Evolutionary conservation across 2,888 invertebrate species (phyloP), one percentile per base, ranked within the genome.

Genomic region (Phortica magna): DNA sequence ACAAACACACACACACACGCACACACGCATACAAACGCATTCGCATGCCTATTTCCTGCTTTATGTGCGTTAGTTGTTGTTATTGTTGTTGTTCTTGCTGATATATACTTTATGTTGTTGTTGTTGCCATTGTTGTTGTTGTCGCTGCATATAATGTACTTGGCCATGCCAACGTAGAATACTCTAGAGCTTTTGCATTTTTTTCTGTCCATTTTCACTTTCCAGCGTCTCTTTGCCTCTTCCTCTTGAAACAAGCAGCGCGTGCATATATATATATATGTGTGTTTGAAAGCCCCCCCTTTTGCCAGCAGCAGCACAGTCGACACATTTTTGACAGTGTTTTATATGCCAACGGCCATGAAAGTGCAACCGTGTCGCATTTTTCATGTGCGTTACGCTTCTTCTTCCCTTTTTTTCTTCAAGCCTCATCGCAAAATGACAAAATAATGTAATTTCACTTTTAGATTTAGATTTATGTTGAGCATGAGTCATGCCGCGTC

Each of bases 101-200:
- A n/a, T n/a, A n/a, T n/a, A 14, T 73, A n/a, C 59, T 77, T 64
- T 43, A 70, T 39, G 76, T 67, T n/a, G 61, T 41, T 73, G 77
- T 65, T 75, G 77, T 79, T 76, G 74, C 77, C 76, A 68, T 76
- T 77, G 31, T 64, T 73, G 64, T 12, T 68, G 48, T 48, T 57
- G 43, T 57, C 59, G 74, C 64, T 88, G 88, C 88, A 88, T 87
- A 88, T 87, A 88, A 87, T 88, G 88, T 87, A 87, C 85, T 79
- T 83, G 82, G 77, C 57, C 48, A 61, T 31, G 31, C 31, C 31
- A 31, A 55, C 31, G 70, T 4, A n/a, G 12, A 67, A 55, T 86
- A 82, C 83, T 85, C 88, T 80, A 81, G 83, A 88, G 84, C 88
- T 88, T 88, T 88, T 88, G 88, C 88, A 87, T 82, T 88, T 86